A percentile compares a stretch with the other conserved stretches of the same genome.
Conservation (phyloP, 2,113 vertebrate genomes). For the Bolborhynchus lineola region DNA sequence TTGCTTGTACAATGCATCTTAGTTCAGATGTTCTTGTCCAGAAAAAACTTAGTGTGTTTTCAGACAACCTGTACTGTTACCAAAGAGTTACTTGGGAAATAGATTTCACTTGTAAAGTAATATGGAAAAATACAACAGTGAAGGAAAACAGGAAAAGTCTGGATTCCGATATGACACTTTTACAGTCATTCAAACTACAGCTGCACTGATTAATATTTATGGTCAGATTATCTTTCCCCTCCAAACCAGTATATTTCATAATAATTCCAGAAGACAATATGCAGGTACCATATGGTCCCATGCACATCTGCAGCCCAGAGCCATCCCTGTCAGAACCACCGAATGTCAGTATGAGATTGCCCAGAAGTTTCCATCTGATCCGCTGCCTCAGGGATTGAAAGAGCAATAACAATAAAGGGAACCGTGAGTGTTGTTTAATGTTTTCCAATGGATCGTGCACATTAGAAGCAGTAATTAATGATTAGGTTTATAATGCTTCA, state of each 20-base stretch:
- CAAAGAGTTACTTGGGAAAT: background rate
- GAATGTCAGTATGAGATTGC: slow-evolving; percentile 5
- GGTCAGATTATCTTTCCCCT: background rate
- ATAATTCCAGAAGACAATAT: slow-evolving; percentile 37
- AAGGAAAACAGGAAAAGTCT: background rate
- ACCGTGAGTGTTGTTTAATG: slow-evolving; percentile 59
- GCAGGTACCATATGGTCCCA: slow-evolving; percentile 38
- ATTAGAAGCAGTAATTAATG: slow-evolving; percentile 72
- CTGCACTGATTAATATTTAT: slow-evolving; percentile 27
- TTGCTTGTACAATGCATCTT: background rate
- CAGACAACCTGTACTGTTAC: background rate
- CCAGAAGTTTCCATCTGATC: slow-evolving; percentile 38
- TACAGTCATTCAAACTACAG: background rate
- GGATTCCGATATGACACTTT: background rate
- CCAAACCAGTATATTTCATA: background rate
- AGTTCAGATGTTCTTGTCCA: background rate
- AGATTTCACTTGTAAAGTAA: background rate
- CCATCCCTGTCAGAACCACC: slow-evolving; percentile 5
- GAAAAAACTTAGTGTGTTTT: background rate
- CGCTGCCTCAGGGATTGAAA: slow-evolving; percentile 13
- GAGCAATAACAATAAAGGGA: slow-evolving; percentile 47
- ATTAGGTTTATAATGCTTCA: slow-evolving; percentile 67
- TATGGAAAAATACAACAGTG: background rate
- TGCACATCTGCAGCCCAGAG: slow-evolving; percentile 50
- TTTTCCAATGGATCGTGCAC: slow-evolving; percentile 53